Base-by-base conservation (phyloP, 2,888 invertebrate genomes). In the Athalia rosae region DNA sequence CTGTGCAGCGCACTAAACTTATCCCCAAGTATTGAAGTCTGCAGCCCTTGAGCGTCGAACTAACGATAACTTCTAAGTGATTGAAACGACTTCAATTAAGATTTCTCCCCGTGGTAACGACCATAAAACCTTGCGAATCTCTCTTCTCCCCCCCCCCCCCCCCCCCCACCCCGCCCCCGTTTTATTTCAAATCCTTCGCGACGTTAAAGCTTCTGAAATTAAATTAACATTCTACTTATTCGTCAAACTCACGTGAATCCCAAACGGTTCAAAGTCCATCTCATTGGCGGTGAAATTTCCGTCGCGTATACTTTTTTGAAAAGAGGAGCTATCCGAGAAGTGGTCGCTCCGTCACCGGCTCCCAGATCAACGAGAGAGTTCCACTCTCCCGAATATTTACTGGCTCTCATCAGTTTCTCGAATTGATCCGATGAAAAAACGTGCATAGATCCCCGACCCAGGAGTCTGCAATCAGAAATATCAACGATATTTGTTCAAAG, bases 401-500 rank as follows among this genome's bases (percentile, higher is more conserved):
- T 88, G 4, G 86, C 87, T 69, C 89, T 89, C 82, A 95, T 90
- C 82, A 98, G 91, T 77, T 91, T 90, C 79, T 92, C 91, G 83
- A 98, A 95, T 87, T 99, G 98, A 7, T 93, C 91, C 79, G 93
- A 92, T 0, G 99, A 99, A 83, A 98, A 93, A 69, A 99, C 97
- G 91, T 98, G 99, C 99, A 99, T 99, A 0, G 98, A 98, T 7
- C 99, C 99, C 73, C 99, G 93, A 13, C 95, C 95, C 11, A 98
- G 91, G 91, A 95, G 93, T 74, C 96, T 96, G 92, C 91, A 91
- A 79, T 28, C 28, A 28, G 2, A 28, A 28, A 28, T 28, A 28
- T 28, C 28, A 28, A 28, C 2, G 28, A 28, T 28, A 1, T 28
- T 28, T 28, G 28, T 28, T 28, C 1, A 28, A 28, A 28, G 28